These are phyloP conservation scores for Chaenodraco wilsoni DNA, from an alignment of 2,797 vertebrate species.

Conservation along the genomic window DNA sequence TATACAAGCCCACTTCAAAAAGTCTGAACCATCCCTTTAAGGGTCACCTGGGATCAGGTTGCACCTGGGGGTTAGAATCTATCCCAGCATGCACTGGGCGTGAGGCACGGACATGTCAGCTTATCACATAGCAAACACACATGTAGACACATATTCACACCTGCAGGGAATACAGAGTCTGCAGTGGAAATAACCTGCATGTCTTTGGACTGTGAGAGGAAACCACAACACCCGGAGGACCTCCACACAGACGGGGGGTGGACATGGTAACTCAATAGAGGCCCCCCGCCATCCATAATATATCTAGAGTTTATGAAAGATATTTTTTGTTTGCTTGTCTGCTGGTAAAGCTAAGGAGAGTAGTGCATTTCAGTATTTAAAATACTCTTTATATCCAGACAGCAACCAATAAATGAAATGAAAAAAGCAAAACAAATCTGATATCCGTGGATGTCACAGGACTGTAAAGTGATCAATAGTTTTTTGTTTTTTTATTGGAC, in stretches of 20 bases:
- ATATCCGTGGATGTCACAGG: too few species aligned
- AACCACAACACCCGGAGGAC: slow-evolving; percentile 16
- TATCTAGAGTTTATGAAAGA: neutral
- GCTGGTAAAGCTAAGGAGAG: too few species aligned
- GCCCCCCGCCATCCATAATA: neutral
- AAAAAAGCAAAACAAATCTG: too few species aligned
- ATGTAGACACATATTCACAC: slow-evolving; percentile 50
- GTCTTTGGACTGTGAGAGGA: slow-evolving; percentile 35
- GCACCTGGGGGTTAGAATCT: neutral
- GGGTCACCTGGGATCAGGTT: neutral
- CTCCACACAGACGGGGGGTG: slow-evolving; percentile 1
- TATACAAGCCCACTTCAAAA: too few species aligned
- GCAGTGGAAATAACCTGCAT: slow-evolving; percentile 22
- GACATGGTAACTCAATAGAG: slow-evolving; percentile 8
- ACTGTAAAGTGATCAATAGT: too few species aligned
- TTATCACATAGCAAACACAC: slow-evolving; percentile 38
- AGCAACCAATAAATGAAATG: too few species aligned
- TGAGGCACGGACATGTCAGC: slow-evolving; percentile 35
- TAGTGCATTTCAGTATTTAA: too few species aligned
- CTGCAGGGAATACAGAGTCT: slow-evolving; percentile 46
- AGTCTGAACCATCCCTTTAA: neutral
- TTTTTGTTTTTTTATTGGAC: too few species aligned
- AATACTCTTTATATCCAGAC: too few species aligned
- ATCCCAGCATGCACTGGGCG: slow-evolving; percentile 41
- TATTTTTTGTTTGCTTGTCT: too few species aligned